Percentiles rank a stretch among this genome's conserved stretches.
Evolutionary conservation across 2,113 vertebrate genomes (phyloP).

Genomic region (Macquaria australasica): DNA sequence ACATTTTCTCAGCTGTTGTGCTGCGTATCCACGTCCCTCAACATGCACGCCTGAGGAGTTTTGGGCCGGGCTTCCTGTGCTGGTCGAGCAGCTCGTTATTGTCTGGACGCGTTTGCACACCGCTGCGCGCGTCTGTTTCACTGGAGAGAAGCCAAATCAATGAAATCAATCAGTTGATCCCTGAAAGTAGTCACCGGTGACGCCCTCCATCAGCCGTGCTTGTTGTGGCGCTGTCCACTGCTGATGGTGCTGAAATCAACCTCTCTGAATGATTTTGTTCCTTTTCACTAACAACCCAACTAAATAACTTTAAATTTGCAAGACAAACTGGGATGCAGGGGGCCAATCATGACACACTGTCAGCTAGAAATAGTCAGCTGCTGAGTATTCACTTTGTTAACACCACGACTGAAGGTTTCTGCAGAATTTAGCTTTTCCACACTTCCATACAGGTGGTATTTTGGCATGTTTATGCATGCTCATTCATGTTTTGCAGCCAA

Average conservation of each 20-base stretch:
- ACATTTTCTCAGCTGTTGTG: constrained; percentile 9
- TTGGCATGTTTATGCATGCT: not conserved
- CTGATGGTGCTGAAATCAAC: constrained; percentile 47
- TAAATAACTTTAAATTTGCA: not conserved
- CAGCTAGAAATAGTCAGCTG: not conserved
- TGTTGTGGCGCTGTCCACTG: constrained; percentile 37
- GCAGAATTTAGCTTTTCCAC: not conserved
- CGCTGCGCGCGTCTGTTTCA: not conserved
- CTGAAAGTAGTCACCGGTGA: not conserved
- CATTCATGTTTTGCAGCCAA: not conserved
- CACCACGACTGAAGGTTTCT: not conserved
- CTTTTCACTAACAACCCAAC: not conserved
- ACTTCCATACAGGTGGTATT: not conserved
- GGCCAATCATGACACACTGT: no score
- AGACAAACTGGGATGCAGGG: not conserved
- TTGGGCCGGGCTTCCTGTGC: not conserved
- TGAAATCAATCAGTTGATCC: constrained; percentile 17
- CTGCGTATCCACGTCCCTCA: not conserved
- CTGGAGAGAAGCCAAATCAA: not conserved
- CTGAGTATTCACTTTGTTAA: not conserved
- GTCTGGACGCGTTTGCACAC: constrained; percentile 26
- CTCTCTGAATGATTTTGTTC: not conserved
- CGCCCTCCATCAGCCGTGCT: not conserved
- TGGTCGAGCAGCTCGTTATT: constrained; percentile 19
- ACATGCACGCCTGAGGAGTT: not conserved